These are phyloP conservation scores for Tetheella fluctuosa DNA, from an alignment of 2,888 invertebrate species.

Conservation along the genomic window DNA sequence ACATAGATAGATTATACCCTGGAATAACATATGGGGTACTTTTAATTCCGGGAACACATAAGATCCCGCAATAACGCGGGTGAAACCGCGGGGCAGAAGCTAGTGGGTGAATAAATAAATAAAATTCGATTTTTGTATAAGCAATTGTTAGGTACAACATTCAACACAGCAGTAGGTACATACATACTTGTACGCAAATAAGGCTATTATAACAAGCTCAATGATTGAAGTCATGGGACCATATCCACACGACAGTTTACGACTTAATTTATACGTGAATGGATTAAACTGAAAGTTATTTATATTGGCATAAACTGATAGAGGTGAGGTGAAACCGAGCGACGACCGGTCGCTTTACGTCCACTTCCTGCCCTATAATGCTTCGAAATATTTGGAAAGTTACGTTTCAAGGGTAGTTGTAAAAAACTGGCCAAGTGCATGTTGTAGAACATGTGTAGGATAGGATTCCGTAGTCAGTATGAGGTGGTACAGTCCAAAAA, in stretches of 20 bases:
- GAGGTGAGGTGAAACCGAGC: constrained; percentile 36
- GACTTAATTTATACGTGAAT: constrained; percentile 34
- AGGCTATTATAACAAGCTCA: constrained; percentile 6
- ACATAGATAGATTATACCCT: too few relatives aligned
- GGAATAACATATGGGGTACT: too few relatives aligned
- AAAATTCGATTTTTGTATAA: neutral
- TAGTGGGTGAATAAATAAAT: neutral
- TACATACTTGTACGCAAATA: neutral
- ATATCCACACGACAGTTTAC: constrained; percentile 23
- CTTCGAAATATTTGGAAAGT: constrained; percentile 51
- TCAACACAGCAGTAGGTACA: neutral
- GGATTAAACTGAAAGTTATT: constrained; percentile 38
- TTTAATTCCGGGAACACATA: too few relatives aligned
- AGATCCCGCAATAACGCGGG: too few relatives aligned
- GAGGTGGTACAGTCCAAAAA: too few relatives aligned
- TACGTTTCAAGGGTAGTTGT: constrained; percentile 59
- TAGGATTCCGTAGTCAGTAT: too few relatives aligned
- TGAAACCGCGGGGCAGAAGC: too few relatives aligned
- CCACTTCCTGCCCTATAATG: constrained; percentile 48
- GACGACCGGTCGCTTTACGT: constrained; percentile 26
- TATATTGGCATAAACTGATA: constrained; percentile 33
- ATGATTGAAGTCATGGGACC: constrained; percentile 12
- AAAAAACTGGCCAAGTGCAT: too few relatives aligned
- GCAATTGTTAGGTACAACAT: neutral
- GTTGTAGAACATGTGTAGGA: too few relatives aligned